Evolutionary conservation across 1,140 invertebrate genomes (phyloP).

Genomic region (Drosophila pectinifera): DNA sequence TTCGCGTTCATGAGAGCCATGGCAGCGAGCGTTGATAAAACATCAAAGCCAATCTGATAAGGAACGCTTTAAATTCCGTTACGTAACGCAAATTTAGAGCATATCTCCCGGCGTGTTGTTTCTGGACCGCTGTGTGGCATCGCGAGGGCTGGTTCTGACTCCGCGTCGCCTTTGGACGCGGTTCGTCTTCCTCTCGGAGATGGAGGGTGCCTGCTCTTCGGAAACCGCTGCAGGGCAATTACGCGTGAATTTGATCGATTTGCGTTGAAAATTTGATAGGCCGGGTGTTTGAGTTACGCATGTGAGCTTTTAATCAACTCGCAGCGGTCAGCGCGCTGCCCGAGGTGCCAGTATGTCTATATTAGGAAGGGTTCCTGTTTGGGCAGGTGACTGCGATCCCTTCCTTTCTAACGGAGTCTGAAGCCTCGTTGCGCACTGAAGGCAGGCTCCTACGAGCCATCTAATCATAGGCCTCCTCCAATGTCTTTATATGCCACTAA

Average conservation of each 20-base stretch:
- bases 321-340: not conserved
- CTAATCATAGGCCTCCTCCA: slow-evolving; percentile 18
- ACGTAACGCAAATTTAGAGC: slow-evolving; percentile 84
- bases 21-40: slow-evolving; percentile 74
- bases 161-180: slow-evolving; percentile 12
- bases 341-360: not conserved
- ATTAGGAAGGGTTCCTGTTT: not conserved
- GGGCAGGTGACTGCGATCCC: not conserved
- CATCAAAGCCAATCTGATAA: slow-evolving; percentile 82
- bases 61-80: slow-evolving; percentile 84
- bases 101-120: slow-evolving; percentile 28
- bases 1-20: slow-evolving; percentile 18
- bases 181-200: not conserved
- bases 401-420: not conserved
- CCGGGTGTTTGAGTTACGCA: slow-evolving; percentile 49
- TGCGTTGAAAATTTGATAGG: slow-evolving; percentile 64
- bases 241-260: slow-evolving; percentile 67
- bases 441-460: no score
- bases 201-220: slow-evolving; percentile 7
- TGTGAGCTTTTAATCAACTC: slow-evolving; percentile 29
- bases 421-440: not conserved
- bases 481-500: slow-evolving; percentile 56
- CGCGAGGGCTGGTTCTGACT: slow-evolving; percentile 16
- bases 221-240: slow-evolving; percentile 36
- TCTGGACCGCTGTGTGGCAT: slow-evolving; percentile 9